Evolutionary conservation across 2,888 invertebrate genomes (phyloP).

Genomic region (Hypsopygia costalis): DNA sequence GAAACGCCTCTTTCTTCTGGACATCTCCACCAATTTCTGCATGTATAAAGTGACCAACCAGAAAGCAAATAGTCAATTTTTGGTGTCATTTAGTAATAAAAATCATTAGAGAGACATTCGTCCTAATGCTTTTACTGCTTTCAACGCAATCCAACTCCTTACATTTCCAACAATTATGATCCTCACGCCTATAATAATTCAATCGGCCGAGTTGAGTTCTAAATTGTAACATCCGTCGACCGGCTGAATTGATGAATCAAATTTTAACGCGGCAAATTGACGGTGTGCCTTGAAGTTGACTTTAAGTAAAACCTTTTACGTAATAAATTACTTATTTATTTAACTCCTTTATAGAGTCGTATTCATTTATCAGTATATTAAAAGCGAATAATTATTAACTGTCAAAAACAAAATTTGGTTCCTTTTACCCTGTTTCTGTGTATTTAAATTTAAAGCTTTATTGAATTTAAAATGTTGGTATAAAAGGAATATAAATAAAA

Average conservation of each 20-base stretch:
- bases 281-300: constrained; percentile 7
- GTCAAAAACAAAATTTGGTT: too few species aligned
- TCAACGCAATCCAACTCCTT: constrained; percentile 2
- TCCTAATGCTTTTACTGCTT: constrained; percentile 6
- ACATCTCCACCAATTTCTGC: too few species aligned
- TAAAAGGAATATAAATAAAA: too few species aligned
- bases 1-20: too few species aligned
- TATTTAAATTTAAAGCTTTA: too few species aligned
- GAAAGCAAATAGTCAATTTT: too few species aligned
- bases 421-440: too few species aligned
- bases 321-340: constrained; percentile 4
- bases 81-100: too few species aligned
- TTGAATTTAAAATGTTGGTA: too few species aligned
- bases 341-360: not conserved
- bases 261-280: constrained; percentile 10
- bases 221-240: constrained; percentile 14
- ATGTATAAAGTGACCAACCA: too few species aligned
- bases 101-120: too few species aligned
- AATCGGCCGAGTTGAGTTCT: constrained; percentile 16
- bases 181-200: constrained; percentile 22
- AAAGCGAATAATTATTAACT: too few species aligned
- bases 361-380: not conserved
- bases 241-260: constrained; percentile 12
- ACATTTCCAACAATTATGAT: constrained; percentile 19
- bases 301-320: constrained; percentile 2